These are phyloP conservation scores for Gonocerus acuteangulatus DNA, from an alignment of 2,888 invertebrate species.

Conservation along the genomic window DNA sequence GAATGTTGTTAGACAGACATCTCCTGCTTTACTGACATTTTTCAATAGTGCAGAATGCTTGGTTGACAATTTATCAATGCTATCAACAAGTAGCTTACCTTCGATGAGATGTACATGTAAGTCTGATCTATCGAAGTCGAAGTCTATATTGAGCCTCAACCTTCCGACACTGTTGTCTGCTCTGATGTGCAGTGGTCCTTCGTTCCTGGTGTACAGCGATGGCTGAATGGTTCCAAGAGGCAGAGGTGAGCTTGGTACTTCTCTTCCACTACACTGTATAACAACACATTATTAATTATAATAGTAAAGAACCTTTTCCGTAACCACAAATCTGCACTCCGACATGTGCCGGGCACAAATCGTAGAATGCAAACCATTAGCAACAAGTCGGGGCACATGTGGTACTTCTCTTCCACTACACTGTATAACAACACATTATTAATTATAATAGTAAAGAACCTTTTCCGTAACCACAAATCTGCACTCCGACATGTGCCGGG, in stretches of 20 bases:
- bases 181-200: constrained; percentile 68
- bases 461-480: too few species aligned
- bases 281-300: too few species aligned
- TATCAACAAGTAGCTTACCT: too few species aligned
- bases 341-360: too few species aligned
- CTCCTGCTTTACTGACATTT: too few species aligned
- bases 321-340: too few species aligned
- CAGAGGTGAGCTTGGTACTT: constrained; percentile 49
- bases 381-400: constrained; percentile 56
- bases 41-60: background rate
- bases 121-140: constrained; percentile 84
- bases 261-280: constrained; percentile 41
- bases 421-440: constrained; percentile 7
- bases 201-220: constrained; percentile 73
- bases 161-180: constrained; percentile 62
- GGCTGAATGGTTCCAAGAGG: constrained; percentile 77
- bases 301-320: too few species aligned
- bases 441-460: too few species aligned
- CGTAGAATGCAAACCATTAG: too few species aligned
- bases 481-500: too few species aligned
- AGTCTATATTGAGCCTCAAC: constrained; percentile 74
- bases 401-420: constrained; percentile 44
- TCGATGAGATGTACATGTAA: constrained; percentile 86
- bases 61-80: too few species aligned
- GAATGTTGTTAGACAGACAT: too few species aligned